Evolutionary conservation across 2,797 vertebrate genomes (phyloP), one percentile per base, ranked within the genome.

Genomic region (Pseudochaenichthys georgianus): DNA sequence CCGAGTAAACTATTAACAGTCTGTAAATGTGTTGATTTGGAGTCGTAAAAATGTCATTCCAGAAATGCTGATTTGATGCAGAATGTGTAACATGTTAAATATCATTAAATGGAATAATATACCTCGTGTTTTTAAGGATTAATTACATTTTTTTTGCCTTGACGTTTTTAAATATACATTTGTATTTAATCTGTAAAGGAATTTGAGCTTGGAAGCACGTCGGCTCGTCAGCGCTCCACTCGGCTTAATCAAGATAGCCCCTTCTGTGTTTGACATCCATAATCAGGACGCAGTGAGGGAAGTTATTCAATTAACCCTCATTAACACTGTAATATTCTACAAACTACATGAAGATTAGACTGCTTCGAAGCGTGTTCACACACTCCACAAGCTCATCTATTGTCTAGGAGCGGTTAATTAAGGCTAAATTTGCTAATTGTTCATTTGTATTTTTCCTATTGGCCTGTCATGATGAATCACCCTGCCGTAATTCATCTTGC

Each of bases 281-380:
- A 91, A 93, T 93, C 82, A 85, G 85, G 76, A 63, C 28, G 70
- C 66, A 82, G 41, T 61, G 74, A 85, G 66, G 87, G 64, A 80
- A 93, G 93, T 91, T 89, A 91, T 90, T 89, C 90, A 92, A 93
- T 94, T 93, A 94, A 88, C 91, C 91, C 92, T 92, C 89, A 94
- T 94, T 93, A 94, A 92, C 85, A 75, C 72, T 81, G 76, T 90
- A 87, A 93, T 93, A 93, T 92, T 91, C 85, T 70, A 78, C 71
- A 84, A 90, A 87, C 48, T 85, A 78, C 83, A 23, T 71, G 71
- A 89, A 83, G 84, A 92, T 92, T 90, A 90, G 75, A 88, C 78
- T 83, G 75, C 82, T 89, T 77, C 28, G 17, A 81, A 84, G 75
- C 85, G 76, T 92, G 92, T 91, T 90, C 90, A 75, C 78, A 82